Evolutionary conservation across 2,113 vertebrate species (phyloP), one percentile per base, ranked within the genome.

Genomic region (Prunella himalayana): DNA sequence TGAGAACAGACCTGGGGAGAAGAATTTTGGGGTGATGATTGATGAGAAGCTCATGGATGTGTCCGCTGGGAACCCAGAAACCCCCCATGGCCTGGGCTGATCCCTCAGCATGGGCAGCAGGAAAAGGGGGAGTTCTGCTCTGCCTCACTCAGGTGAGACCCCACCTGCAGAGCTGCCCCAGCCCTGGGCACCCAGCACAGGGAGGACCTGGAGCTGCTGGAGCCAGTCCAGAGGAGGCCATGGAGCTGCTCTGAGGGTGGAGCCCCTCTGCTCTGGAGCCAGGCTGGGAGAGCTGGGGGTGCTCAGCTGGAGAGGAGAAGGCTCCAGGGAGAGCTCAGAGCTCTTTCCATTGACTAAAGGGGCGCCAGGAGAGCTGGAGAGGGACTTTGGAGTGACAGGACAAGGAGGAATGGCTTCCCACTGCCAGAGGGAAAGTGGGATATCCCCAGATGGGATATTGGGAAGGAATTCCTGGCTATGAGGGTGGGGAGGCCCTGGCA

Each of bases 191-290:
- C 13, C 13, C 53, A 35, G 21, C 45, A 54, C 20, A 59, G 30
- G 2, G 4, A 47, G 41, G 14, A 54, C 0, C 0, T 35, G 20
- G 47, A 89, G 17, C 86, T 82, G 61, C 61, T 53, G 78, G 30
- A 68, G 17, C 0, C 0, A 68, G 14, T 0, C n/a, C 86, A 54
- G 39, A 8, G 30, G 30, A 19, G 44, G 13, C n/a, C n/a, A 3
- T 0, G 0, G 30, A 68, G n/a, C 0, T 61, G 30, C 30, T 61
- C 5, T 1, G 0, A 20, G 61, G 24, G 28, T 82, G 78, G 39
- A 73, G 37, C 27, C 68, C 42, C 59, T 51, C 68, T 81, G 68
- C 31, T 37, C 35, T 81, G 77, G 8, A 22, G 53, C 30, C 70
- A 89, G 78, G 4, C 47, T 89, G 61, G 69, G 20, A 61, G 53